Percentiles rank a stretch among this genome's conserved stretches.
These are phyloP conservation scores for Anhinga anhinga DNA, from an alignment of 2,113 vertebrate genomes.

Conservation along the genomic window DNA sequence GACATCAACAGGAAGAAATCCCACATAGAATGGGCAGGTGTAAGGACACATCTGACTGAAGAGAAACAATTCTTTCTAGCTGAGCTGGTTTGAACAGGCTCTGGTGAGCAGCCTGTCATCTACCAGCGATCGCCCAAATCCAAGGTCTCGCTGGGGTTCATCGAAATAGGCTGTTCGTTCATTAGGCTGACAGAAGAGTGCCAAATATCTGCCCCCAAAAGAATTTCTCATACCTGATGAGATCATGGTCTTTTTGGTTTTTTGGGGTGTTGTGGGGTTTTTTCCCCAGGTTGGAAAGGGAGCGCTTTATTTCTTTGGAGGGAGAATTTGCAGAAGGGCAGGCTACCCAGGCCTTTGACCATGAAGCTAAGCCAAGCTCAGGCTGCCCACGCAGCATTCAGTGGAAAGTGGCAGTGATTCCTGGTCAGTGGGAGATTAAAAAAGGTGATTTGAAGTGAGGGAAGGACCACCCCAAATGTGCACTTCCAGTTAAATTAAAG, in stretches of 20 bases:
- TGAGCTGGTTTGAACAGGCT: neutral
- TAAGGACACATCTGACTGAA: neutral
- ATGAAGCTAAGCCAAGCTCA: neutral
- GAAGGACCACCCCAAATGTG: neutral
- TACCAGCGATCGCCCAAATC: neutral
- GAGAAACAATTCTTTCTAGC: neutral
- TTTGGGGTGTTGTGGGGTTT: neutral
- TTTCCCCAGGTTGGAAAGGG: neutral
- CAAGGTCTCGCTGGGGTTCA: neutral
- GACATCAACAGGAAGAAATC: constrained; percentile 8
- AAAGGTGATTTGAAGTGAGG: neutral
- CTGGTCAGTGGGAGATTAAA: neutral
- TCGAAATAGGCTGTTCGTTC: neutral
- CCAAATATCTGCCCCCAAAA: neutral
- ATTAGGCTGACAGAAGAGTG: neutral
- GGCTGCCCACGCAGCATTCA: neutral
- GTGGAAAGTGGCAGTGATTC: neutral
- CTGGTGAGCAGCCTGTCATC: neutral
- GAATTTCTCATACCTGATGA: neutral
- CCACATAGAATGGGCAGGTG: neutral
- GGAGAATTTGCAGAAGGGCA: neutral
- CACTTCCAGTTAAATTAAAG: neutral
- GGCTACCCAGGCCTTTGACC: neutral
- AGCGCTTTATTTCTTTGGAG: neutral
- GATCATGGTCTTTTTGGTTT: neutral